Evolutionary conservation across 2,888 invertebrate genomes (phyloP).

Genomic region (Petrolisthes manimaculis): DNA sequence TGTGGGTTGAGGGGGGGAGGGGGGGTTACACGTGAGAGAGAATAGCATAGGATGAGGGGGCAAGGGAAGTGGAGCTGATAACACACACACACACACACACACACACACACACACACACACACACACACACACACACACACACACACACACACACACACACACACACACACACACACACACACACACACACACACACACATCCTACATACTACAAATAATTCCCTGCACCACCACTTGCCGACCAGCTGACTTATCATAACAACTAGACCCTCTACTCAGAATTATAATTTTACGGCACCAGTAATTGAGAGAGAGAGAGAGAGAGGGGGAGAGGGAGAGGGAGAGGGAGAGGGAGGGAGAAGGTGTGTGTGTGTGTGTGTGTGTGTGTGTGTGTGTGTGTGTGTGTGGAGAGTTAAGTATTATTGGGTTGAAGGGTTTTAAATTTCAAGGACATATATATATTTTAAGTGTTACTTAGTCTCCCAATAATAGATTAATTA

Average conservation of each 20-base stretch:
- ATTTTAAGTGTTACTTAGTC: no score
- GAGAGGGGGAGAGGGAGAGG: not conserved
- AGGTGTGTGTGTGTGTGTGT: not conserved
- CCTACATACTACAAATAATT: not conserved
- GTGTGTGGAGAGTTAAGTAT: no score
- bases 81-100: not conserved
- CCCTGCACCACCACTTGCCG: no score
- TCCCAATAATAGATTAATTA: no score
- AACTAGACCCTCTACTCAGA: no score
- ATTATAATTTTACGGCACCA: not conserved
- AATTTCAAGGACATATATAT: no score
- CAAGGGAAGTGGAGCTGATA: not conserved
- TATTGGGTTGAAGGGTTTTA: no score
- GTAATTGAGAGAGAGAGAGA: not conserved
- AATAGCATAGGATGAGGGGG: not conserved
- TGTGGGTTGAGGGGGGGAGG: not conserved
- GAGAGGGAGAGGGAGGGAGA: not conserved
- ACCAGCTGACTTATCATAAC: no score
- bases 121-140: not conserved
- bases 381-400: no score
- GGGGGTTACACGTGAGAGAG: not conserved
- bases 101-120: no score
- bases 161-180: not conserved
- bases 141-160: constrained; percentile 1
- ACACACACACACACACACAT: not conserved